Conservation (phyloP, 23 tunicate species). For the Trididemnum nubilum region DNA sequence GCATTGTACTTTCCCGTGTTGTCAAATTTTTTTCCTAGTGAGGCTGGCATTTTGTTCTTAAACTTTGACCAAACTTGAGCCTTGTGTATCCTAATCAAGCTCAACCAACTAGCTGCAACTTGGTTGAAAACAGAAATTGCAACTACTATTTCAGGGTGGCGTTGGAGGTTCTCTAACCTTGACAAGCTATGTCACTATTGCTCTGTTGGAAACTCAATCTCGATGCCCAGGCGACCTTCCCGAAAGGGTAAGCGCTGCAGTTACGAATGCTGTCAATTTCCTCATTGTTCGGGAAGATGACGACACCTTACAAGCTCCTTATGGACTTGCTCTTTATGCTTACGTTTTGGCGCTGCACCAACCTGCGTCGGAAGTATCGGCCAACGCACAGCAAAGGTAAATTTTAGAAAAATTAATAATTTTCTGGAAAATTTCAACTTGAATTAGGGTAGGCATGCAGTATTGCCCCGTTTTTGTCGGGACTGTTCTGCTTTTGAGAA, state of each 20-base stretch:
- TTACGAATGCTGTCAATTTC: constrained; percentile 36
- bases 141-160: neutral
- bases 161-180: constrained; percentile 27
- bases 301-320: constrained; percentile 44
- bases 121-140: too few species aligned
- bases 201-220: constrained; percentile 46
- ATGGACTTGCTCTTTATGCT: constrained; percentile 41
- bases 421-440: too few species aligned
- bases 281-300: constrained; percentile 35
- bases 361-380: neutral
- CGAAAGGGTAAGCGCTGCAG: constrained; percentile 9
- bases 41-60: too few species aligned
- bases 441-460: too few species aligned
- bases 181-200: constrained; percentile 59
- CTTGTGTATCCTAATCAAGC: too few species aligned
- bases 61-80: too few species aligned
- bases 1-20: too few species aligned
- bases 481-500: too few species aligned
- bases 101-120: too few species aligned
- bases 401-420: too few species aligned
- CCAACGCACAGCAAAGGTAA: neutral
- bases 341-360: constrained; percentile 44
- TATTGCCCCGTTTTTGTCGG: too few species aligned
- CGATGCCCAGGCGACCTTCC: constrained; percentile 22
- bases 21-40: too few species aligned